These are phyloP conservation scores for Baronia brevicornis DNA, from an alignment of 2,888 invertebrate species.

Conservation along the genomic window DNA sequence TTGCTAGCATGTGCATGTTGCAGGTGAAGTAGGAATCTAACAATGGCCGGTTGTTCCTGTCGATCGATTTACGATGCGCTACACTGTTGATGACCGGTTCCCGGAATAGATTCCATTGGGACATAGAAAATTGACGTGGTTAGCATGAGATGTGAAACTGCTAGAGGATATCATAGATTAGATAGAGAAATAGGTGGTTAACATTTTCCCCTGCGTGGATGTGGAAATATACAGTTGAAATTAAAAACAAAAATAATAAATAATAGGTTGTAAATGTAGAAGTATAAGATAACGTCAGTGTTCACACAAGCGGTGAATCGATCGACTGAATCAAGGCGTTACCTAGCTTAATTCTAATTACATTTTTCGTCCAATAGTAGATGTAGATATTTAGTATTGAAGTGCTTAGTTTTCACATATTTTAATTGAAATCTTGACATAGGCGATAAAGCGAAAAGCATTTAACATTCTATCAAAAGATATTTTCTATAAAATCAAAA, in stretches of 20 bases:
- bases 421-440: slow-evolving; percentile 14
- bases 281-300: slow-evolving; percentile 1
- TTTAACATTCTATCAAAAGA: not conserved
- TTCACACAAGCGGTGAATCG: slow-evolving; percentile 22
- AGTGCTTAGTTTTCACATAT: slow-evolving; percentile 59
- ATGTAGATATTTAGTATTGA: slow-evolving; percentile 43
- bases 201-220: not conserved
- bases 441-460: slow-evolving; percentile 1
- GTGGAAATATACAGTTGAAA: slow-evolving; percentile 10
- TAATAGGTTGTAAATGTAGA: slow-evolving; percentile 4
- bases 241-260: slow-evolving; percentile 3
- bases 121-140: slow-evolving; percentile 14
- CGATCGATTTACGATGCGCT: slow-evolving; percentile 29
- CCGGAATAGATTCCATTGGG: slow-evolving; percentile 13
- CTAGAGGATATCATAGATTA: not conserved
- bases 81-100: slow-evolving; percentile 9
- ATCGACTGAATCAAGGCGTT: slow-evolving; percentile 42
- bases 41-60: slow-evolving; percentile 32
- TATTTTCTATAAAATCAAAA: slow-evolving; percentile 8
- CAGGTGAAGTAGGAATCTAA: slow-evolving; percentile 63
- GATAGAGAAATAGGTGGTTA: too few relatives aligned
- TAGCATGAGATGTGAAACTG: too few relatives aligned
- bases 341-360: slow-evolving; percentile 51
- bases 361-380: slow-evolving; percentile 69
- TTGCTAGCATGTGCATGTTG: slow-evolving; percentile 65